Conservation (phyloP, 1,140 invertebrate genomes). For the Wasmannia auropunctata region DNA sequence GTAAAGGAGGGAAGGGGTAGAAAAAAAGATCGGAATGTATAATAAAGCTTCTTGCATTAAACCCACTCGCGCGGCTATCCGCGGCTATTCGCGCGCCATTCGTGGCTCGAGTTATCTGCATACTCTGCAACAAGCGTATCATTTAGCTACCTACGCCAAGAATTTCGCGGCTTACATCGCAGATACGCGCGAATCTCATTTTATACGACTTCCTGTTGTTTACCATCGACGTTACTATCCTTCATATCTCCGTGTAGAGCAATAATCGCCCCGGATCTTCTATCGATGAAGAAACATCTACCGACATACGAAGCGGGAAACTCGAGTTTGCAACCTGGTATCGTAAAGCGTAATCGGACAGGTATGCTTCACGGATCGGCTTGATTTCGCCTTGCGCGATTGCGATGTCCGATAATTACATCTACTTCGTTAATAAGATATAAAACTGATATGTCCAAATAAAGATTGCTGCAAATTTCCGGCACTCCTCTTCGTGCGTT, state of each 20-base stretch:
- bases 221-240: slow-evolving; percentile 35
- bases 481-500: neutral
- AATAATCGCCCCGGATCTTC: slow-evolving; percentile 39
- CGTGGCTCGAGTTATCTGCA: slow-evolving; percentile 55
- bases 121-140: slow-evolving; percentile 58
- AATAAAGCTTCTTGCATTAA: slow-evolving; percentile 61
- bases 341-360: neutral
- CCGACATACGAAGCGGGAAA: slow-evolving; percentile 30
- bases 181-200: neutral
- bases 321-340: neutral
- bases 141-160: slow-evolving; percentile 66
- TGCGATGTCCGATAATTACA: slow-evolving; percentile 20
- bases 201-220: slow-evolving; percentile 67
- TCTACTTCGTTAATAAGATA: slow-evolving; percentile 5
- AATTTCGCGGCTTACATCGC: slow-evolving; percentile 56
- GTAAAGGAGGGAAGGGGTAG: neutral
- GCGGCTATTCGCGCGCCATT: neutral
- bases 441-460: neutral
- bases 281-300: slow-evolving; percentile 58
- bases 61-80: slow-evolving; percentile 31
- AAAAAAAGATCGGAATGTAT: slow-evolving; percentile 42
- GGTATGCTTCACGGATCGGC: neutral
- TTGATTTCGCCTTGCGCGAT: neutral
- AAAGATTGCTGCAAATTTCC: neutral
- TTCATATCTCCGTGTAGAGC: slow-evolving; percentile 18